Evolutionary conservation across 1,140 invertebrate species (phyloP).

Genomic region (Sitophilus oryzae): DNA sequence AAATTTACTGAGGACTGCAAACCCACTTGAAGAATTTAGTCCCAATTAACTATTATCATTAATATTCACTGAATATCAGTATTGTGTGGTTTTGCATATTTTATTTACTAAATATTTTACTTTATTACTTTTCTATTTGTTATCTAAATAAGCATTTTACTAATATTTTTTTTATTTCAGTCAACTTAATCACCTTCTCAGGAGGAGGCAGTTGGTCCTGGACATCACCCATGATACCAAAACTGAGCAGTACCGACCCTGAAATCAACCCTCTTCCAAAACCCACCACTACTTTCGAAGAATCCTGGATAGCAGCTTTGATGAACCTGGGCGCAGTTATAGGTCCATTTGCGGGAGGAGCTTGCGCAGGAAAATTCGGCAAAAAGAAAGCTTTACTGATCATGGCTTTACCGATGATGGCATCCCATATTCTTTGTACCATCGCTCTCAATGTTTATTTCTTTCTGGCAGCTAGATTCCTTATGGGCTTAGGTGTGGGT

Average conservation of each 20-base stretch:
- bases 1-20: too few species aligned
- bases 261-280: constrained; percentile 36
- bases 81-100: too few species aligned
- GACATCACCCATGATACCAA: constrained; percentile 62
- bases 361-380: constrained; percentile 42
- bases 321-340: constrained; percentile 67
- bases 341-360: constrained; percentile 35
- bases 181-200: constrained; percentile 57
- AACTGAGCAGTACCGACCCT: constrained; percentile 42
- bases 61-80: too few species aligned
- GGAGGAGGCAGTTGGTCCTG: constrained; percentile 62
- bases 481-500: constrained; percentile 46
- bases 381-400: constrained; percentile 45
- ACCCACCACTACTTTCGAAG: constrained; percentile 47
- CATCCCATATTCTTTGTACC: constrained; percentile 43
- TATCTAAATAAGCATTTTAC: too few species aligned
- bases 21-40: too few species aligned
- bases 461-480: constrained; percentile 43
- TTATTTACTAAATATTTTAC: too few species aligned
- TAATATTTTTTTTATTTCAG: constrained; percentile 44
- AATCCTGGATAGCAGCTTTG: constrained; percentile 76
- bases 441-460: constrained; percentile 40
- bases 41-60: too few species aligned
- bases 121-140: too few species aligned
- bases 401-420: constrained; percentile 41